Percentiles rank a stretch among this genome's conserved stretches.
phyloP scores from a whole-genome alignment of 2,113 vertebrate species.

The Rallus limicola region DNA sequence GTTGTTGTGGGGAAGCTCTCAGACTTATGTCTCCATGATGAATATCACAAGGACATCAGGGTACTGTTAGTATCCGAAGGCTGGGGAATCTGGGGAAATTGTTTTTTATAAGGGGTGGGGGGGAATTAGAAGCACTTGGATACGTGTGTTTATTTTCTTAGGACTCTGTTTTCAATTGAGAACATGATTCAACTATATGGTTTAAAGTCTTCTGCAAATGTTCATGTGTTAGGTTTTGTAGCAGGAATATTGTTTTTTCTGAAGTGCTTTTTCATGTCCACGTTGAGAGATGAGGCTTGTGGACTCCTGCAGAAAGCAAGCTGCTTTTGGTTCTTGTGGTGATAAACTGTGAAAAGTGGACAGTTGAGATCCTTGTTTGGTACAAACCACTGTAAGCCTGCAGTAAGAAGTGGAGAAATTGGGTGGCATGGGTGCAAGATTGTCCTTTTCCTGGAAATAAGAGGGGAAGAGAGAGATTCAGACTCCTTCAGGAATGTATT shows the following conservation, averaged over 20 bases:
- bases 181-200: neutral
- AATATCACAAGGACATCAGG: neutral
- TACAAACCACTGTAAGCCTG: neutral
- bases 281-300: neutral
- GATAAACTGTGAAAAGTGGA: neutral
- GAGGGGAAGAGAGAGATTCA: neutral
- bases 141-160: neutral
- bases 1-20: neutral
- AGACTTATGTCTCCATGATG: neutral
- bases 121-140: neutral
- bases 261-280: neutral
- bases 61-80: neutral
- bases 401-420: neutral
- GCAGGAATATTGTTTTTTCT: neutral
- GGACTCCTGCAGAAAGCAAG: rapidly evolving
- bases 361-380: neutral
- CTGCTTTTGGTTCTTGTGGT: neutral
- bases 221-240: neutral
- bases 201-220: neutral
- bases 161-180: neutral
- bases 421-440: neutral
- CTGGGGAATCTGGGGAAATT: neutral
- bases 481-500: neutral
- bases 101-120: neutral
- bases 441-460: neutral